Evolutionary conservation across 2,797 vertebrate genomes (phyloP), one percentile per base, ranked within the genome.

Genomic region (Apogon hyalosoma): DNA sequence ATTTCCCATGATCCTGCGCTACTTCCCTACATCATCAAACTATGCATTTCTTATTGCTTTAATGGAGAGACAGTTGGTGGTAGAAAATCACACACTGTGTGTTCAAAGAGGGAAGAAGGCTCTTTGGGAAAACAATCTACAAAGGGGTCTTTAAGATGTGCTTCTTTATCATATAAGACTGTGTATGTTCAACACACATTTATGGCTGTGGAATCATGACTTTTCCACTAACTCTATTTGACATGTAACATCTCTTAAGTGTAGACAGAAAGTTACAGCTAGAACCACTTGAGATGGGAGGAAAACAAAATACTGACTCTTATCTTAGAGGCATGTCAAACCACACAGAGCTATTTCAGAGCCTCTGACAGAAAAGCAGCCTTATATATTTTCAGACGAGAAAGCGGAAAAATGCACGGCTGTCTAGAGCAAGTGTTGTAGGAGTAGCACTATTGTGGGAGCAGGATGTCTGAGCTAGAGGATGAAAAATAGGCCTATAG

Each of bases 391-490:
- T 80, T 63, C 52, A 76, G 53, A 79, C 31, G 71, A 74, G 63
- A 60, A 78, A 76, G 76, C 67, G 71, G 66, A 78, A 80, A 73
- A 73, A 58, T 21, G 47, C 61, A 40, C 14, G 0, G 64, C 55
- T 51, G 89, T 85, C 83, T 87, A 33, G 63, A 79, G 72, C 55
- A 42, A 77, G 69, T 67, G 70, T 47, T 76, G 82, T 80, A 65
- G 80, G 76, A 78, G 86, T 65, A 71, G 36, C 49, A 1, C 73
- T 67, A 66, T 62, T 76, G 72, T 82, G 75, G 75, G 72, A 69
- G 82, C 63, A 63, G 66, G 63, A 73, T n/a, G 75, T 77, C 69
- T 84, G 71, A 85, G 77, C 78, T 66, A 40, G 16, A 59, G 49
- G 63, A 77, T 48, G 18, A 65, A 60, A 80, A 62, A 54, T 18